Base-by-base conservation (phyloP, 2,888 invertebrate genomes). In the Conistra vaccinii region DNA sequence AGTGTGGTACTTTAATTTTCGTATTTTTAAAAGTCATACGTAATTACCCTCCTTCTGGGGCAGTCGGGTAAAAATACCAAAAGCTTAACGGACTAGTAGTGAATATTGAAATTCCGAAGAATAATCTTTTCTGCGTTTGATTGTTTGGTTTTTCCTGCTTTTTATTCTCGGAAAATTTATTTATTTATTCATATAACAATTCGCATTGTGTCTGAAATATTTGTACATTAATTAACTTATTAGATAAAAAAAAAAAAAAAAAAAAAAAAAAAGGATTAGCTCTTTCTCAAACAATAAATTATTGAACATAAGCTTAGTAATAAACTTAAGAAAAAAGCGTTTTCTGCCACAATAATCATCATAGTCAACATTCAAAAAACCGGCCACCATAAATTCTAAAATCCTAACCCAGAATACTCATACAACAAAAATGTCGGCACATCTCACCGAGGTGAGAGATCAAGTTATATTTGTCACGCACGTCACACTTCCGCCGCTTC, bases 401-500 rank as follows among this genome's bases (percentile, higher is more conserved):
- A 29, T 39, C 14, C n/a, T 14, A 14, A 51, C 26, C 9, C 29
- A 35, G 61, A 55, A 42, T 9, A 73, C 32, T 66, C 63, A 61
- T 26, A n/a, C 29, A 63, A 55, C 62, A 75, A 75, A 84, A 74
- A 66, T 58, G 66, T 76, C 72, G n/a, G 69, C 14, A 32, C 55
- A 63, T 58, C 58, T 72, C 66, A 32, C 39, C 35, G 78, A 85
- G 81, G 80, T 79, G 81, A 79, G 81, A 81, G 91, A 77, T 88
- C 90, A 85, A 81, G 76, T 81, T 88, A 87, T 88, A 89, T 88
- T 85, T 83, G 89, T 85, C 82, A 70, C 69, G 75, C 57, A 79
- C 89, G 90, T 89, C 90, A 88, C 70, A 88, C 86, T 90, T 92
- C 92, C 93, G 90, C 76, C 84, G 86, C 80, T 78, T 75, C 89